Percentiles rank a stretch among this genome's conserved stretches.
phyloP scores from a whole-genome alignment of 1,140 invertebrate species.

The Drosophila lini region DNA sequence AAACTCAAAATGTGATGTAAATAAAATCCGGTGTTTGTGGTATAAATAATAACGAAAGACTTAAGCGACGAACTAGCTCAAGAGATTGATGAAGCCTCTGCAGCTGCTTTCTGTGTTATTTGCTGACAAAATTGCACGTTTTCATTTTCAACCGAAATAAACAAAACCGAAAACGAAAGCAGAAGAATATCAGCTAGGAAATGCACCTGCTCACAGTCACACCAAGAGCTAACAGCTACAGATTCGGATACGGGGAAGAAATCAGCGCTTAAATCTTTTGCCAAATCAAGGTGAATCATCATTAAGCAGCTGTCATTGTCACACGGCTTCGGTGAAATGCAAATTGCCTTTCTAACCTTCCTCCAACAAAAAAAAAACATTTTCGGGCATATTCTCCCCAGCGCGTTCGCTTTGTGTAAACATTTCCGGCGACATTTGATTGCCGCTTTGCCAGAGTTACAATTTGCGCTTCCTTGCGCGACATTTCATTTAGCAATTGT shows the following conservation, averaged over 20 bases:
- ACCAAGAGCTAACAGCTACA: conserved; percentile 33
- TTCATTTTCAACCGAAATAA: conserved; percentile 61
- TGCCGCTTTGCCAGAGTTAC: conserved; percentile 46
- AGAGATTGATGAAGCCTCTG: conserved; percentile 33
- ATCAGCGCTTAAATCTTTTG: conserved; percentile 56
- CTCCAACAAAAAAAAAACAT: conserved; percentile 9
- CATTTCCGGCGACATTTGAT: conserved; percentile 61
- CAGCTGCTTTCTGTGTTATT: conserved; percentile 56
- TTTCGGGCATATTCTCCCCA: conserved; percentile 38
- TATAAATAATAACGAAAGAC: conserved; percentile 66
- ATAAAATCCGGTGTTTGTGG: conserved; percentile 53
- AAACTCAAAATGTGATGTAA: conserved; percentile 43
- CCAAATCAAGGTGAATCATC: conserved; percentile 60
- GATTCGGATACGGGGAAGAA: not conserved
- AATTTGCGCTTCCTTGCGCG: conserved; percentile 74
- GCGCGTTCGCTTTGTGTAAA: conserved; percentile 45
- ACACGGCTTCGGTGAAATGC: conserved; percentile 64
- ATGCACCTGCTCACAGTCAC: conserved; percentile 63
- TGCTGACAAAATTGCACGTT: conserved; percentile 39
- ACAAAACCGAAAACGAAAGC: conserved; percentile 44
- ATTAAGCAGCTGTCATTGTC: conserved; percentile 70
- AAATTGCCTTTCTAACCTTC: conserved; percentile 68
- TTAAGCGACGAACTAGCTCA: conserved; percentile 58
- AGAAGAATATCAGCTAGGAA: conserved; percentile 14
- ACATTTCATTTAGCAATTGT: conserved; percentile 77